Percentiles rank a stretch among this genome's conserved stretches.
Evolutionary conservation across 37 sponge, comb jelly and placozoan species (phyloP).

Genomic region (Hormiphora californensis): DNA sequence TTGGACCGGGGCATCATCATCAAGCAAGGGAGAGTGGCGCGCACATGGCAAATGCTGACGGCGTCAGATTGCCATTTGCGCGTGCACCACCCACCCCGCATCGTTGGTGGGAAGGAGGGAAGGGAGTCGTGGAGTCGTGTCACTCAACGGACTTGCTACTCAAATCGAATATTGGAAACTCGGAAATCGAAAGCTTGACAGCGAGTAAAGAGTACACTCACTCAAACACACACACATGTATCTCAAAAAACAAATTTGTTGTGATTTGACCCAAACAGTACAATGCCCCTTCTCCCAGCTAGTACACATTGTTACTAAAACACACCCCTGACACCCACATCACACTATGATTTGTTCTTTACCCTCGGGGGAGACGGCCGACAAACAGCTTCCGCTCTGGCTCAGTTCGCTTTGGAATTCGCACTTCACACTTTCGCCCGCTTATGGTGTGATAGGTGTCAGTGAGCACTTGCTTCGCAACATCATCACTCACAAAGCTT

Average conservation of each 20-base stretch:
- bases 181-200: neutral
- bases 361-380: constrained; percentile 8
- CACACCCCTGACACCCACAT: neutral
- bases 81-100: no score
- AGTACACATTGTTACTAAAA: neutral
- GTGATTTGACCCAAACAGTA: neutral
- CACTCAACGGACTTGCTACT: no score
- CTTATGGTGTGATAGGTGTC: constrained; percentile 11
- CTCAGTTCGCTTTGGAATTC: constrained; percentile 28
- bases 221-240: neutral
- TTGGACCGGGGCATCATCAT: no score
- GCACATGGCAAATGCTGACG: no score
- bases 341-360: neutral
- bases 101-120: no score
- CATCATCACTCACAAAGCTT: constrained; percentile 34
- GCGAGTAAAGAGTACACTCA: neutral
- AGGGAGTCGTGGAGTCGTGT: no score
- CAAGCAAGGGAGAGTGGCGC: no score
- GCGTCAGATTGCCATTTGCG: no score
- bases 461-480: neutral
- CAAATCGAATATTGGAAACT: neutral
- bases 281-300: neutral
- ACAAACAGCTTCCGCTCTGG: constrained; percentile 32
- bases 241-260: neutral
- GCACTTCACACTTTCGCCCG: constrained; percentile 25